Evolutionary conservation across 2,797 vertebrate species (phyloP).

Genomic region (Meriones psammophilus): DNA sequence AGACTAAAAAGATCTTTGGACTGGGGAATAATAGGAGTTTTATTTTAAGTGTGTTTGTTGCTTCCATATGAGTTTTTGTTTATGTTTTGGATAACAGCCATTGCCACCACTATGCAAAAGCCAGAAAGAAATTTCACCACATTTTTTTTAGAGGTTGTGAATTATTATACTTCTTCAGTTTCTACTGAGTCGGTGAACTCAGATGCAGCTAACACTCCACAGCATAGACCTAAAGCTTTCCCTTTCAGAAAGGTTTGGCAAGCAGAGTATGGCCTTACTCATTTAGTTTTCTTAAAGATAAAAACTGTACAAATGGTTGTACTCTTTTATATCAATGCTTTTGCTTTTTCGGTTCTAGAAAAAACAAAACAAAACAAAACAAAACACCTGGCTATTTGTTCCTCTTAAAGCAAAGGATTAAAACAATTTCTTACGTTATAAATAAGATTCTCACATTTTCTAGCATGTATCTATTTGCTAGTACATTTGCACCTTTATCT

Average conservation of each 20-base stretch:
- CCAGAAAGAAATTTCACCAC: conserved; percentile 77
- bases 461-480: conserved; percentile 2
- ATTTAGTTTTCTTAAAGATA: conserved; percentile 57
- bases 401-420: conserved; percentile 40
- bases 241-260: conserved; percentile 27
- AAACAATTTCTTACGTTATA: conserved; percentile 61
- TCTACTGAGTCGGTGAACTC: conserved; percentile 31
- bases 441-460: background rate
- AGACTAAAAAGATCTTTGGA: conserved; percentile 73
- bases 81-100: conserved; percentile 75
- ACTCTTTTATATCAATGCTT: background rate
- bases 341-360: conserved; percentile 1
- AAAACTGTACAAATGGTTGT: background rate
- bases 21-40: conserved; percentile 60
- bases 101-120: conserved; percentile 71
- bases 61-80: conserved; percentile 81
- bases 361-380: conserved; percentile 23
- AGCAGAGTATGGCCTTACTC: conserved; percentile 48
- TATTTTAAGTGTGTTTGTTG: conserved; percentile 73
- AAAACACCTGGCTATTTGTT: conserved; percentile 40
- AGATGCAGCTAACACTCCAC: background rate
- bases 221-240: background rate
- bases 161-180: conserved; percentile 70
- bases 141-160: conserved; percentile 57
- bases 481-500: background rate